Percentiles rank a stretch among this genome's conserved stretches.
phyloP scores from a whole-genome alignment of 2,888 invertebrate genomes.

The Heliconius sara region DNA sequence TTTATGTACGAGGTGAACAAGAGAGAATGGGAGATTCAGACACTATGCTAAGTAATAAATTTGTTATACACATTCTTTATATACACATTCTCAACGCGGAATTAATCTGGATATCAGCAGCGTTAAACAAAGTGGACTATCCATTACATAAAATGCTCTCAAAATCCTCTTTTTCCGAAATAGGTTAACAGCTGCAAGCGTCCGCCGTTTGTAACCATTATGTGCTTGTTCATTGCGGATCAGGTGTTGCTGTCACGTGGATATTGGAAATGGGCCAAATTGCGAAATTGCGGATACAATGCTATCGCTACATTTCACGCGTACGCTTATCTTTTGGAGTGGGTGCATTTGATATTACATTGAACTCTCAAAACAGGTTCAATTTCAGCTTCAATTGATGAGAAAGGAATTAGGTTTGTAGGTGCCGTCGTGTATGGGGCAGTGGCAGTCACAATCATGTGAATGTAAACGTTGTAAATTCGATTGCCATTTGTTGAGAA shows the following conservation, averaged over 20 bases:
- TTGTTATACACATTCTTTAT: too few relatives aligned
- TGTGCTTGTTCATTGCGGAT: constrained; percentile 44
- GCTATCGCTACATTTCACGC: constrained; percentile 10
- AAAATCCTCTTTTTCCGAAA: constrained; percentile 1
- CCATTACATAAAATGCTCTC: not conserved
- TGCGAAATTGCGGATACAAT: constrained; percentile 30
- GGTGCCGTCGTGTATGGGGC: too few relatives aligned
- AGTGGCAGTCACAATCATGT: too few relatives aligned
- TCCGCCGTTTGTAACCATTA: constrained; percentile 19
- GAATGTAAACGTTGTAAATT: too few relatives aligned
- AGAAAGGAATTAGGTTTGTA: not conserved
- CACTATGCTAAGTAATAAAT: too few relatives aligned
- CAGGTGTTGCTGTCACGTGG: constrained; percentile 46
- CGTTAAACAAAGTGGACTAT: not conserved
- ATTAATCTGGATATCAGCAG: not conserved
- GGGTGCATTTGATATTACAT: not conserved
- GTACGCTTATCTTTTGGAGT: not conserved
- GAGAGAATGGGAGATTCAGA: too few relatives aligned
- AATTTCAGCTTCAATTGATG: not conserved
- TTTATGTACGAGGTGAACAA: too few relatives aligned
- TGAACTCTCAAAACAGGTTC: not conserved
- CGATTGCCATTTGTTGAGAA: too few relatives aligned
- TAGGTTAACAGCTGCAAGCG: constrained; percentile 19
- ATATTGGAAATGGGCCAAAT: constrained; percentile 44
- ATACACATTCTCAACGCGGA: not conserved